Conservation (phyloP, 2,888 invertebrate species). For the Dusona sp. region DNA sequence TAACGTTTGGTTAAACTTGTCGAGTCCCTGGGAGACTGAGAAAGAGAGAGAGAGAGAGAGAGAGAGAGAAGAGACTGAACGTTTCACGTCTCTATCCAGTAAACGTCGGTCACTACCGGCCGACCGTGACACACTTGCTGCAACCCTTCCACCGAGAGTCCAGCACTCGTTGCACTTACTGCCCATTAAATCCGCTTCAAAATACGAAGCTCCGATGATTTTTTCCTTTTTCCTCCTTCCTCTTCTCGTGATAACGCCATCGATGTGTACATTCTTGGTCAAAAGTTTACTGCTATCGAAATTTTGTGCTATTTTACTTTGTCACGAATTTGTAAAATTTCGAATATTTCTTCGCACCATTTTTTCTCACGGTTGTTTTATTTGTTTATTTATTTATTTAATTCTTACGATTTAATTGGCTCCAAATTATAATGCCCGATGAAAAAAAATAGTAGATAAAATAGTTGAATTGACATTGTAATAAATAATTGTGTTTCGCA, state of each 20-base stretch:
- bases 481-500: not conserved
- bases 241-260: not conserved
- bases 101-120: conserved; percentile 78
- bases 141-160: conserved; percentile 50
- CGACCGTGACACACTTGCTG: conserved; percentile 81
- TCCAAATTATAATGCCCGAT: not conserved
- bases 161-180: conserved; percentile 41
- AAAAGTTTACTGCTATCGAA: not conserved
- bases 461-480: not conserved
- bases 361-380: not conserved
- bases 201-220: not conserved
- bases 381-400: no score
- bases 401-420: not conserved
- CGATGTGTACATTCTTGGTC: not conserved
- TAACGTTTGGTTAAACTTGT: conserved; percentile 47
- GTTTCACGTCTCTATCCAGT: conserved; percentile 56
- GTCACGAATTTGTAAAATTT: not conserved
- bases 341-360: not conserved
- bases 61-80: conserved; percentile 26
- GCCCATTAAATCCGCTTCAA: conserved; percentile 16
- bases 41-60: conserved; percentile 24
- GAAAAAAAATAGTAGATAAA: not conserved
- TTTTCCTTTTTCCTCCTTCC: not conserved
- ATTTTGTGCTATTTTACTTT: not conserved
- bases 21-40: conserved; percentile 16